These are phyloP conservation scores for Sinodicranocentrus sp. DNA, from an alignment of 2,888 invertebrate species.

Conservation along the genomic window DNA sequence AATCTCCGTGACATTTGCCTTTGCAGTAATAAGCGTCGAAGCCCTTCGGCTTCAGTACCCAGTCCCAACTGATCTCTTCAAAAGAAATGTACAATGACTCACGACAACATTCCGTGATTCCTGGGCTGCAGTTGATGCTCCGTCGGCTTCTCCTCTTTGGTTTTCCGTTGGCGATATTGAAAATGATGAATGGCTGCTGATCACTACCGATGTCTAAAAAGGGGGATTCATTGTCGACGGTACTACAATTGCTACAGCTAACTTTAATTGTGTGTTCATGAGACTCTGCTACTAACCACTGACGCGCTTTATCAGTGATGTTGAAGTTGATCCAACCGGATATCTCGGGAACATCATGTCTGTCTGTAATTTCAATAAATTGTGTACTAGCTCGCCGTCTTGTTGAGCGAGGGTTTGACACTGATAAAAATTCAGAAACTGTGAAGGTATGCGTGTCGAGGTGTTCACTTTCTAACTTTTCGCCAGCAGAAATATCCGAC, in stretches of 20 bases:
- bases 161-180: slow-evolving; percentile 81
- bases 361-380: slow-evolving; percentile 12
- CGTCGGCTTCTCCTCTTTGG: slow-evolving; percentile 82
- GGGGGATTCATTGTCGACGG: slow-evolving; percentile 83
- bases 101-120: slow-evolving; percentile 88
- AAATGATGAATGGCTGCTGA: slow-evolving; percentile 85
- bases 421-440: slow-evolving; percentile 33
- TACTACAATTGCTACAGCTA: slow-evolving; percentile 86
- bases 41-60: slow-evolving; percentile 90
- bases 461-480: slow-evolving; percentile 81
- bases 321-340: slow-evolving; percentile 91
- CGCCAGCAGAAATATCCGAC: slow-evolving; percentile 81
- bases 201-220: slow-evolving; percentile 78
- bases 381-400: background rate
- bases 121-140: slow-evolving; percentile 85
- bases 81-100: slow-evolving; percentile 91
- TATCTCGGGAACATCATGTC: slow-evolving; percentile 77
- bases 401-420: background rate
- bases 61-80: slow-evolving; percentile 91
- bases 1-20: slow-evolving; percentile 87
- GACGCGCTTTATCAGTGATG: slow-evolving; percentile 86
- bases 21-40: slow-evolving; percentile 94
- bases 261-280: slow-evolving; percentile 87
- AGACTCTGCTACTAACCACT: slow-evolving; percentile 85
- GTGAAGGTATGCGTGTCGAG: slow-evolving; percentile 33